Base-by-base conservation (phyloP, 2,113 vertebrate genomes). In the Shinisaurus crocodilurus region DNA sequence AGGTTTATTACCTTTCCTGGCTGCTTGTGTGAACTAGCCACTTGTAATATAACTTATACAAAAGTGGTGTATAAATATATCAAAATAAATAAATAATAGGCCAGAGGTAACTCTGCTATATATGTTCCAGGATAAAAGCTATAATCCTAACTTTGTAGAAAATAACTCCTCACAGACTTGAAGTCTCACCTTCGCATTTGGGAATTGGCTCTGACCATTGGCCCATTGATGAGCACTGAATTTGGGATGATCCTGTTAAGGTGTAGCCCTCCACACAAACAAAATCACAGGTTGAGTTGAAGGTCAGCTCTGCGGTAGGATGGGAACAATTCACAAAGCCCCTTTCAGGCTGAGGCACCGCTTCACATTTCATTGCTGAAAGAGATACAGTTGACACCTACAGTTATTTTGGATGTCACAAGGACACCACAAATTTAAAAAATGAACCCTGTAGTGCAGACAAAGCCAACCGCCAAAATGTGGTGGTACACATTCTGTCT, bases 101-200 rank as follows among this genome's bases (percentile, higher is more conserved):
- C 8, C 76, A 25, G 25, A 23, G 20, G 29, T 5, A 50, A 80
- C 27, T 50, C 12, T 48, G 18, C 10, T 48, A 16, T 15, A 50
- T 48, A 50, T 2, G 18, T 25, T 76, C n/a, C 74, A 76, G 20
- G 37, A 9, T 76, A 76, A 76, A 43, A 76, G 72, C 37, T 40
- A 3, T 20, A 43, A 2, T 76, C 40, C 74, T 23, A 76, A 16
- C 37, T 76, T 6, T 43, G 74, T 43, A 43, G 37, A 40, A 37
- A 7, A 12, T 6, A 76, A 20, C 3, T 20, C 40, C n/a, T 37
- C 50, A 6, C 9, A 54, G 50, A 54, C 50, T 54, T 54, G 50
- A 54, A 54, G 9, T 10, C 72, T 93, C 92, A 98, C 98, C 77
- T 97, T 98, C 89, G 96, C 98, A 99, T 8, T 89, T 92, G 9